Conservation (phyloP, 2,797 vertebrate species). For the Malurus leucopterus region DNA sequence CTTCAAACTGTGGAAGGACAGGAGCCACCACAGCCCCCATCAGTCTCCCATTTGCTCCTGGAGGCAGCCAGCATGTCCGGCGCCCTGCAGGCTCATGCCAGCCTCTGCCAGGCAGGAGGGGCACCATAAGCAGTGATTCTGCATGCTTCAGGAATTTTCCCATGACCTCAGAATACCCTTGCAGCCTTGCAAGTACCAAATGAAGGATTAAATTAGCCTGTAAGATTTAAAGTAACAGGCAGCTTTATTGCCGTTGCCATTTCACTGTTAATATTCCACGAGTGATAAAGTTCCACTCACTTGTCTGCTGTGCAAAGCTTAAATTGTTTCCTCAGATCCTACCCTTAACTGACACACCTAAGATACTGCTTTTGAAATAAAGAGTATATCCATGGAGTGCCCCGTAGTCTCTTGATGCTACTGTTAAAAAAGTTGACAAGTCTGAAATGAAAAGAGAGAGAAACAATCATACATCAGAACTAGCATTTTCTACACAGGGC, state of each 20-base stretch:
- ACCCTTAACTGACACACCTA: neutral
- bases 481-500: neutral
- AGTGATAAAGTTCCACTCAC: neutral
- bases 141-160: neutral
- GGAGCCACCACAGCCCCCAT: neutral
- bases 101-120: neutral
- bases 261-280: neutral
- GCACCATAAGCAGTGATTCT: neutral
- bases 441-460: neutral
- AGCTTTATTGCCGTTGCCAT: neutral
- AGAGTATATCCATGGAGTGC: neutral
- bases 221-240: neutral
- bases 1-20: neutral
- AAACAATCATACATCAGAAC: neutral
- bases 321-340: neutral
- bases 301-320: neutral
- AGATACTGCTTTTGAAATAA: neutral
- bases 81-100: neutral
- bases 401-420: neutral
- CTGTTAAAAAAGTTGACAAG: neutral
- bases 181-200: neutral
- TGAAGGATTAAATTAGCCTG: slow-evolving; percentile 19
- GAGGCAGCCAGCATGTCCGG: neutral
- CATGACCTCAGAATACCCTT: neutral
- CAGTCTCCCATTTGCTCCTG: neutral